Conservation (phyloP, 2,797 vertebrate genomes). For the Yasuhikotakia modesta region DNA sequence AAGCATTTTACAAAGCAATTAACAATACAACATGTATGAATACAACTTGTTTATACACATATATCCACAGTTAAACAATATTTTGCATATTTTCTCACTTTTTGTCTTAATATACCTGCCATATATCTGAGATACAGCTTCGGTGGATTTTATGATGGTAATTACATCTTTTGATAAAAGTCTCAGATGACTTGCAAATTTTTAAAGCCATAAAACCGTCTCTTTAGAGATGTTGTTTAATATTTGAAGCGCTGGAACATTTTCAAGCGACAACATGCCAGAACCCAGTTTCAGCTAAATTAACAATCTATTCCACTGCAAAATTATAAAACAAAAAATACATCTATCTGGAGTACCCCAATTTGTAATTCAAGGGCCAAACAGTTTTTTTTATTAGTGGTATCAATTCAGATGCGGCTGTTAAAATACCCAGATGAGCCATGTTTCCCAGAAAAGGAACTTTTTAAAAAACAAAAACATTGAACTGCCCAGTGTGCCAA, state of each 20-base stretch:
- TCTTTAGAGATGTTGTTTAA: constrained; percentile 28
- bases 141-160: constrained; percentile 6
- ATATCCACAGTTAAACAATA: not conserved
- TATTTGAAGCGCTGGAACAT: constrained; percentile 23
- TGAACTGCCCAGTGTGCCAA: not conserved
- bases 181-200: constrained; percentile 16
- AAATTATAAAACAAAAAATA: constrained; percentile 18
- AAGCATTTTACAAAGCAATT: not conserved
- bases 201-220: constrained; percentile 20
- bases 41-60: not conserved
- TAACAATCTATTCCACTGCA: constrained; percentile 10
- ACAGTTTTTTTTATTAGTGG: not conserved
- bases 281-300: constrained; percentile 5
- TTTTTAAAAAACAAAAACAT: not conserved
- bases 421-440: not conserved
- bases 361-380: not conserved
- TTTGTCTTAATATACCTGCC: not conserved
- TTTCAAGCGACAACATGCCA: constrained; percentile 13
- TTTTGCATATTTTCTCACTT: not conserved
- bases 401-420: not conserved
- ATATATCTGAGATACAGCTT: constrained; percentile 5
- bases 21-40: not conserved
- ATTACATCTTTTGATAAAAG: constrained; percentile 9
- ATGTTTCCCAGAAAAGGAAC: not conserved
- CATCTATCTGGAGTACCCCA: not conserved